A percentile compares a stretch with the other conserved stretches of the same genome.
Evolutionary conservation across 2,797 vertebrate species (phyloP).

Genomic region (Amphiprion clarkii): DNA sequence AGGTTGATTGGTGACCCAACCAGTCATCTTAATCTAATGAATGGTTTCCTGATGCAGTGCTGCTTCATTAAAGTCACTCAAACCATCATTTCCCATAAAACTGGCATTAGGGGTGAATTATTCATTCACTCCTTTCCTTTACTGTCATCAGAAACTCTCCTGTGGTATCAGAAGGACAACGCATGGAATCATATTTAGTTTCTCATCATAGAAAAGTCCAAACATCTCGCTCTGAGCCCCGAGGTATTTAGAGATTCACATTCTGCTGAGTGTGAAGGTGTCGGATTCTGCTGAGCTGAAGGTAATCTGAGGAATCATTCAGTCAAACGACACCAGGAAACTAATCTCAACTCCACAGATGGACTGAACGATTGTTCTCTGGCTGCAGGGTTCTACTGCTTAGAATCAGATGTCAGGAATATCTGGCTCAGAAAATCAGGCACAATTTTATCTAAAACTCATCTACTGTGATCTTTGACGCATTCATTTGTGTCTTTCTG

Average conservation of each 20-base stretch:
- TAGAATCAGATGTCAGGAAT: no score
- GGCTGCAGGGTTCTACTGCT: background rate
- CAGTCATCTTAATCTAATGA: background rate
- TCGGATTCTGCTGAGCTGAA: constrained; percentile 4
- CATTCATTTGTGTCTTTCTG: no score
- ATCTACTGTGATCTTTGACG: no score
- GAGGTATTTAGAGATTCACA: background rate
- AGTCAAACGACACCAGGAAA: background rate
- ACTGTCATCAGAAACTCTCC: background rate
- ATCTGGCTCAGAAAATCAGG: no score
- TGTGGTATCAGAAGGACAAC: background rate
- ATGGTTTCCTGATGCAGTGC: constrained; percentile 64
- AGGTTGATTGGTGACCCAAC: background rate
- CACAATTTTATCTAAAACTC: no score
- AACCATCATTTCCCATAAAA: background rate
- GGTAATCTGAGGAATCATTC: constrained; percentile 12
- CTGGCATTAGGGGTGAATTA: no score
- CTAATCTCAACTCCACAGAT: background rate
- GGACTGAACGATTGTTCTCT: background rate
- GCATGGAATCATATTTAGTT: background rate
- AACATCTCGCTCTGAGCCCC: background rate
- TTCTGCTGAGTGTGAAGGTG: no score
- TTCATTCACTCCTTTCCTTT: background rate
- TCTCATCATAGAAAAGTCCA: no score
- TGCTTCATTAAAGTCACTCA: constrained; percentile 30